These are phyloP conservation scores for Geotrypetes seraphini DNA, from an alignment of 2,797 vertebrate species.

Conservation along the genomic window DNA sequence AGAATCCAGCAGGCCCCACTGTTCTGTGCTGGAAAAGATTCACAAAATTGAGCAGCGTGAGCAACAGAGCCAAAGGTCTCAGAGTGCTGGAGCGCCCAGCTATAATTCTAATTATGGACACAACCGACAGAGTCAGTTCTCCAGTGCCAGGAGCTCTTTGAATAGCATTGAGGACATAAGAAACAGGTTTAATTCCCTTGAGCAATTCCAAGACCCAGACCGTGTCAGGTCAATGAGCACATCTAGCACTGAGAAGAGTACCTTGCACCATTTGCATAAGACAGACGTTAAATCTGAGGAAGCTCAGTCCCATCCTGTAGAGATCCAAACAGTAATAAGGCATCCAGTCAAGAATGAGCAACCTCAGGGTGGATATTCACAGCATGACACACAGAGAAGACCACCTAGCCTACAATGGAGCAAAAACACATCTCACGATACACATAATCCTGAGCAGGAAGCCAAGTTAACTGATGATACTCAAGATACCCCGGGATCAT, in stretches of 20 bases:
- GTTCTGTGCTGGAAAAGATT: conserved; percentile 85
- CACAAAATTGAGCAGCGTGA: conserved; percentile 77
- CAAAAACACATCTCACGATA: conserved; percentile 73
- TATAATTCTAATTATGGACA: conserved; percentile 18
- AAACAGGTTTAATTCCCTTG: conserved; percentile 41
- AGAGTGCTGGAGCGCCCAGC: conserved; percentile 17
- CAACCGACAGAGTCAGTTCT: conserved; percentile 8
- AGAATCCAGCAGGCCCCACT: conserved; percentile 37
- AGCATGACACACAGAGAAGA: conserved; percentile 28
- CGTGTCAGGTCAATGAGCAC: conserved; percentile 4
- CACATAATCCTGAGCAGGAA: conserved; percentile 36
- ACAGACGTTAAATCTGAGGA: conserved; percentile 13
- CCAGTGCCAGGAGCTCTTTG: conserved; percentile 5
- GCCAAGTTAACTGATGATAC: conserved; percentile 39
- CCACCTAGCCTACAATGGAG: conserved; percentile 59
- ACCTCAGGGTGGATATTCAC: background rate
- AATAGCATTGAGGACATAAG: conserved; percentile 54
- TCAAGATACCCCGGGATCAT: conserved; percentile 38
- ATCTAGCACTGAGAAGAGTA: background rate
- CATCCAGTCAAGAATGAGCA: conserved; percentile 5
- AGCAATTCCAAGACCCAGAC: conserved; percentile 9
- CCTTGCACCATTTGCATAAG: conserved; percentile 1
- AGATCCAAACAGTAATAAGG: conserved; percentile 3
- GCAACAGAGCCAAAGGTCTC: conserved; percentile 48
- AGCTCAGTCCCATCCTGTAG: conserved; percentile 36